Evolutionary conservation across 37 sponge, comb jelly and placozoan species (phyloP), one percentile per base, ranked within the genome.

Genomic region (Bolinopsis microptera): DNA sequence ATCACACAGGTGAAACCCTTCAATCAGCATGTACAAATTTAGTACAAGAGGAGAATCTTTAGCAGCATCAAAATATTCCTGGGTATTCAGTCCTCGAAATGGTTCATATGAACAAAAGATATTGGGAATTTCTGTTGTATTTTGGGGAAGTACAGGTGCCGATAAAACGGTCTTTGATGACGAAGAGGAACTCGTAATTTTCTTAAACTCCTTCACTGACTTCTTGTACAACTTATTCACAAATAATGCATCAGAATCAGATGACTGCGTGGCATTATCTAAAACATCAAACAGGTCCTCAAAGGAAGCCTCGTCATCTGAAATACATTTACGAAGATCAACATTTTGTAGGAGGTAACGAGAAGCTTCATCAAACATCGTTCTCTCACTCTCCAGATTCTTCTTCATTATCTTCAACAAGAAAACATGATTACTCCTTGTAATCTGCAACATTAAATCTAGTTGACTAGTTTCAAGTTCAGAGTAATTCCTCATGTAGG

Each of bases 271-370:
- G 61, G 61, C 61, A 48, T 13, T 13, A 5, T 48, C 61, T 48
- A 48, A 48, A 48, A 48, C 5, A 70, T 70, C 74, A 22, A 70
- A 70, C 25, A 70, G 74, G 3, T 70, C 30, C 21, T 70, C 74
- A 70, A 70, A 70, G 74, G 21, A 26, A n/a, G 30, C 25, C 30
- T 22, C 25, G 30, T 70, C 74, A 3, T 22, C 30, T n/a, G 74
- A 70, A 70, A 70, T 70, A 22, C 74, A 70, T 70, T 70, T 70
- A n/a, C 5, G 26, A 70, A 70, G 74, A 70, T 70, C 74, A 3
- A 70, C 21, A 22, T 70, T 70, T n/a, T 70, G 24, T n/a, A 70
- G 30, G 3, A 70, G 25, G 26, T 70, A 70, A 5, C 25, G 74
- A 22, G 74, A 70, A 9, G 3, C 21, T 24, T 70, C 74, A 70